A percentile compares a stretch with the other conserved stretches of the same genome.
Evolutionary conservation across 2,113 vertebrate genomes (phyloP).

Genomic region (Sapajus apella): DNA sequence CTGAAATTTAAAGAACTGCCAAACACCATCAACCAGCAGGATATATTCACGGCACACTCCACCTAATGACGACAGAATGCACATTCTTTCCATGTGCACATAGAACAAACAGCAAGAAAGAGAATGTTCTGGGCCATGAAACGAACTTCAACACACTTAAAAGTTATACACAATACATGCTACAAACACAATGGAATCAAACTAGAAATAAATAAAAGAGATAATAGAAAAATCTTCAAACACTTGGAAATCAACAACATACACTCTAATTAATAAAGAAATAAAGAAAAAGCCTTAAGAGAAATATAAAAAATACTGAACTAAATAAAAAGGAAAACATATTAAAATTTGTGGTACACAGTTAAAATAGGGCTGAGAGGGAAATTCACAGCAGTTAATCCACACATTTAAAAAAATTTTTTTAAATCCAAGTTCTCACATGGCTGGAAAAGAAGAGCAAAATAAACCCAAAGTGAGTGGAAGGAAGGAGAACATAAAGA

Average conservation of each 20-base stretch:
- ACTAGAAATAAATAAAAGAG: background rate
- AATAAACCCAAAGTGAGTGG: background rate
- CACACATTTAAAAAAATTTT: background rate
- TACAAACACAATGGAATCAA: background rate
- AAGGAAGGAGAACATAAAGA: background rate
- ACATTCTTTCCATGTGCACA: background rate
- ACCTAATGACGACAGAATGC: background rate
- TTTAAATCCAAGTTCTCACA: background rate
- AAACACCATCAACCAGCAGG: background rate
- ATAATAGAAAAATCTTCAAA: background rate
- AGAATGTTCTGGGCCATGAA: background rate
- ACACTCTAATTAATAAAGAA: too few relatives aligned
- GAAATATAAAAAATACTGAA: background rate
- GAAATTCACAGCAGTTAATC: background rate
- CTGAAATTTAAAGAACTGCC: background rate
- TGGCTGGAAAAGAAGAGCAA: background rate
- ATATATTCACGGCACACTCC: background rate
- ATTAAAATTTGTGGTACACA: background rate
- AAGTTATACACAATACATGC: background rate
- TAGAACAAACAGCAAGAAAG: background rate
- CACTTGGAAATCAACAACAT: background rate
- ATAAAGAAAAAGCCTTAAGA: background rate
- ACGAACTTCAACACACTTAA: background rate
- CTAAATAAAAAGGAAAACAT: background rate
- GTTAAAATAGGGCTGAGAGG: background rate